Evolutionary conservation across 2,888 invertebrate genomes (phyloP).

Genomic region (Euproctis similis): DNA sequence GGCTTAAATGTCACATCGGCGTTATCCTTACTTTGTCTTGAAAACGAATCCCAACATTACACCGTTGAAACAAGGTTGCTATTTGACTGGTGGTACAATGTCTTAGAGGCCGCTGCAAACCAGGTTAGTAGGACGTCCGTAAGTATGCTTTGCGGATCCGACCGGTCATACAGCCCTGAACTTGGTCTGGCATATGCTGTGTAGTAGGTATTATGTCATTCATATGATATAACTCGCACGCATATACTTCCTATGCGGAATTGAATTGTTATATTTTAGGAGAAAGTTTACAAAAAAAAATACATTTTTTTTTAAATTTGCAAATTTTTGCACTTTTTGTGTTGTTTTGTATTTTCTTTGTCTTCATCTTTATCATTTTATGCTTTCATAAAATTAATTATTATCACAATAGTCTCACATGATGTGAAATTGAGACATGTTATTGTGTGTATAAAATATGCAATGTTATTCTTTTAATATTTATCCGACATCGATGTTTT

Average conservation of each 20-base stretch:
- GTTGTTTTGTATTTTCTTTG: too few species aligned
- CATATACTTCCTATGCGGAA: constrained; percentile 2
- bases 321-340: too few species aligned
- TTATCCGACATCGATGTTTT: too few species aligned
- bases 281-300: background rate
- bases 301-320: too few species aligned
- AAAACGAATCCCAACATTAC: constrained; percentile 9
- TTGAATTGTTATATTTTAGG: background rate
- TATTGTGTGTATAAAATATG: too few species aligned
- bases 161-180: constrained; percentile 56
- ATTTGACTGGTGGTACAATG: constrained; percentile 10
- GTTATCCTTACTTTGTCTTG: constrained; percentile 7
- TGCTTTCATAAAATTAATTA: too few species aligned
- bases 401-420: too few species aligned
- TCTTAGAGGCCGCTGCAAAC: constrained; percentile 26
- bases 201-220: constrained; percentile 41
- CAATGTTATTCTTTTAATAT: too few species aligned
- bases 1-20: constrained; percentile 15
- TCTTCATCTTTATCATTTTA: too few species aligned
- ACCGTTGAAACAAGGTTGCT: constrained; percentile 11
- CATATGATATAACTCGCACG: constrained; percentile 17
- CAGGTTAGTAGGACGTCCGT: constrained; percentile 41
- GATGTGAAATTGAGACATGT: too few species aligned
- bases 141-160: constrained; percentile 37
- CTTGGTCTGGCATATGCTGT: constrained; percentile 44